These are phyloP conservation scores for Cuniculus paca DNA, from an alignment of 2,797 vertebrate species.

Conservation along the genomic window DNA sequence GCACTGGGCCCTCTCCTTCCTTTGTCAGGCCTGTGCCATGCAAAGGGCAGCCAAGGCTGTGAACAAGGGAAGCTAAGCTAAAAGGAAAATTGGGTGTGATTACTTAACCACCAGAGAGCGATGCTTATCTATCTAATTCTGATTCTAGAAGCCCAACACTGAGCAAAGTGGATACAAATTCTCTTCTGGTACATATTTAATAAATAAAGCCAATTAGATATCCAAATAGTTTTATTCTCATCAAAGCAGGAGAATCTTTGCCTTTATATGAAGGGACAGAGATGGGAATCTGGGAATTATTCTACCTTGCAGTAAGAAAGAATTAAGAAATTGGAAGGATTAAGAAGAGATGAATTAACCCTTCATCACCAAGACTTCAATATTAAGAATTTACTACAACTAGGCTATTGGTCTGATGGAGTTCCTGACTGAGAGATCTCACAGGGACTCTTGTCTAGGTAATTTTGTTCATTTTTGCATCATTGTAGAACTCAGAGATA, in stretches of 20 bases:
- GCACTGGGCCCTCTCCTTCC: background rate
- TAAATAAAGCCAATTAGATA: background rate
- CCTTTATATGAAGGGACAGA: background rate
- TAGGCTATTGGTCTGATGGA: background rate
- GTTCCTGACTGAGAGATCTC: background rate
- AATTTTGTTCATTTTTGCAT: slow-evolving; percentile 29
- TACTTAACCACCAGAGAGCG: background rate
- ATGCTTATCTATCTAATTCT: background rate
- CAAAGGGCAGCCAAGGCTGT: background rate
- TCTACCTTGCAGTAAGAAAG: background rate
- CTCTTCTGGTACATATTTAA: background rate
- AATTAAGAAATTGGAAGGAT: background rate
- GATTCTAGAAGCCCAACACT: background rate
- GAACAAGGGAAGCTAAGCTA: background rate
- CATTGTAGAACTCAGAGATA: background rate
- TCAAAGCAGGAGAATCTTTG: background rate
- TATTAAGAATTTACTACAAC: background rate
- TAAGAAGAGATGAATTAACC: background rate
- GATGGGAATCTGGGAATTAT: background rate
- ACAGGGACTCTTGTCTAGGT: background rate
- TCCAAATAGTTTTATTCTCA: background rate
- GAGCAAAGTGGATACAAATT: background rate
- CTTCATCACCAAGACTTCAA: background rate
- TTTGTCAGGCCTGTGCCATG: background rate
- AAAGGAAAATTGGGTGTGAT: background rate